These are phyloP conservation scores for Myanophis thanlyinensis DNA, from an alignment of 2,113 vertebrate genomes.

Conservation along the genomic window DNA sequence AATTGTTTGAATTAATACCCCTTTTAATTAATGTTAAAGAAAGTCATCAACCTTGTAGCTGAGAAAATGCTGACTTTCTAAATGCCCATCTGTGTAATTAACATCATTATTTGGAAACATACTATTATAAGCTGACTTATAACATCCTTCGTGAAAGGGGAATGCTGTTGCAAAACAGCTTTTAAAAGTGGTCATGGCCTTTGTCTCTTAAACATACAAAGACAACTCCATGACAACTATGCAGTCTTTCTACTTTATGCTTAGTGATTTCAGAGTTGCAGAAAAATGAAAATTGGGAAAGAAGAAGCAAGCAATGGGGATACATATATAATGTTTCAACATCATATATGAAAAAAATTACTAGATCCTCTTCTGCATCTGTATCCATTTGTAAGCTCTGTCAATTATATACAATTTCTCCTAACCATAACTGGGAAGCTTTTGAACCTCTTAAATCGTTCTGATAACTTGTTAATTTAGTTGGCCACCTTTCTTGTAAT, in stretches of 20 bases:
- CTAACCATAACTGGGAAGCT: too few relatives aligned
- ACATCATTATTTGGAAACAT: conserved; percentile 28
- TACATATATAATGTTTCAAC: background rate
- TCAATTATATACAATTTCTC: background rate
- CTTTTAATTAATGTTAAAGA: conserved; percentile 71
- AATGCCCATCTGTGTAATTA: conserved; percentile 52
- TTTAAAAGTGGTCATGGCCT: background rate
- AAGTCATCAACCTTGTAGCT: conserved; percentile 59
- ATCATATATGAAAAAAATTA: background rate
- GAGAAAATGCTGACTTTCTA: conserved; percentile 59
- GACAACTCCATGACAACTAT: background rate
- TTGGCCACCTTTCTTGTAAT: background rate
- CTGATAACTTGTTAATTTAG: background rate
- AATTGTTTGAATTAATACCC: conserved; percentile 77
- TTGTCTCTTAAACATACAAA: background rate
- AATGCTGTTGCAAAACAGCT: conserved; percentile 1
- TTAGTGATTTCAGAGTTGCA: conserved; percentile 24
- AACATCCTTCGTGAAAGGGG: accelerated
- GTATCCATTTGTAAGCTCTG: background rate
- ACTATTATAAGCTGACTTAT: conserved; percentile 14
- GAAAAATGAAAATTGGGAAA: accelerated
- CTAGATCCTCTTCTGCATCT: background rate
- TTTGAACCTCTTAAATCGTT: background rate
- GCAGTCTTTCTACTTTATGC: background rate
- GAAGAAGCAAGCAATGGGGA: background rate